Percentiles rank a stretch among this genome's conserved stretches.
These are phyloP conservation scores for Lates calcarifer DNA, from an alignment of 2,113 vertebrate species.

Conservation along the genomic window DNA sequence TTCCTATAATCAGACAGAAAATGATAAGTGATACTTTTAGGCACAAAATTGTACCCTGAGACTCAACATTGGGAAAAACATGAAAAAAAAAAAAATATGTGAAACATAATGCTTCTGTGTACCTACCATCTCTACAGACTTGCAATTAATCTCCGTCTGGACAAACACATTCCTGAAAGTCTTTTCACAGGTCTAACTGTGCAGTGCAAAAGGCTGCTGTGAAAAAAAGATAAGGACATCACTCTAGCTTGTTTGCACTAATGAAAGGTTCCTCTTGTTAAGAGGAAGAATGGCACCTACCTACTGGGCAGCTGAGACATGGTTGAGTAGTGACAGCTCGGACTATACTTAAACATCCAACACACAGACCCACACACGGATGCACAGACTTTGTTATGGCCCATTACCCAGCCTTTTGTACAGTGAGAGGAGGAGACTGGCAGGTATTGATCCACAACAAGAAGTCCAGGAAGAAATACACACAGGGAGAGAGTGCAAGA, in stretches of 20 bases:
- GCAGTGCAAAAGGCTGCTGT: neutral
- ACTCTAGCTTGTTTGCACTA: slow-evolving; percentile 37
- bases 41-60: neutral
- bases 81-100: neutral
- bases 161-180: neutral
- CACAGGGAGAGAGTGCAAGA: neutral
- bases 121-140: neutral
- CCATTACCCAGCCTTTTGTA: slow-evolving; percentile 54
- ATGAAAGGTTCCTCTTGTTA: slow-evolving; percentile 56
- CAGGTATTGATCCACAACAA: slow-evolving; percentile 55
- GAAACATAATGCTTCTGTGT: neutral
- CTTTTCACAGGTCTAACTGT: slow-evolving; percentile 8
- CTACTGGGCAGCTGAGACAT: slow-evolving; percentile 21
- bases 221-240: slow-evolving; percentile 16
- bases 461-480: slow-evolving; percentile 18
- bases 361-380: neutral
- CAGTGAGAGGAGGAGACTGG: slow-evolving; percentile 32
- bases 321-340: slow-evolving; percentile 36
- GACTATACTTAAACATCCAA: slow-evolving; percentile 27
- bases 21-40: slow-evolving; percentile 23
- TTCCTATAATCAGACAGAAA: slow-evolving; percentile 25
- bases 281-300: slow-evolving; percentile 26
- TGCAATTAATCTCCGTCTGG: neutral
- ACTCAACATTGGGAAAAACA: neutral
- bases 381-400: slow-evolving; percentile 25